A percentile compares a stretch with the other conserved stretches of the same genome.
phyloP scores from a whole-genome alignment of 2,888 invertebrate species.

The Caenorhabditis parvicauda region DNA sequence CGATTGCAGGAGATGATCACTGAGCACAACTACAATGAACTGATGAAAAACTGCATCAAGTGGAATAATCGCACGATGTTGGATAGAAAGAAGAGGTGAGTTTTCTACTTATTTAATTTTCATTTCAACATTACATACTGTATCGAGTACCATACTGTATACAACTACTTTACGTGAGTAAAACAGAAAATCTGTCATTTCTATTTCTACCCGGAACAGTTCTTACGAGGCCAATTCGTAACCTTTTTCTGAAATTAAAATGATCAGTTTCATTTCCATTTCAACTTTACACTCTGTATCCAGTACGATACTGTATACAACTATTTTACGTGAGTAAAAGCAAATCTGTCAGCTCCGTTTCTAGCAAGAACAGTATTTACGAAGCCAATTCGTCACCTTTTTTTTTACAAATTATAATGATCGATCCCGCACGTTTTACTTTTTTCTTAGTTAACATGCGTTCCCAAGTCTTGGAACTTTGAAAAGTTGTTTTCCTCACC shows the following conservation, averaged over 20 bases:
- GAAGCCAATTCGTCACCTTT: neutral
- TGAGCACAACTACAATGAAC: constrained; percentile 54
- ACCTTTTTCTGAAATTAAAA: neutral
- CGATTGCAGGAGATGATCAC: constrained; percentile 35
- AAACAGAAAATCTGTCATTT: neutral
- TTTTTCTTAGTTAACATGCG: no score
- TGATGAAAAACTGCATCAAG: constrained; percentile 57
- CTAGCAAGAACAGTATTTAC: no score
- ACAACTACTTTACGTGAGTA: neutral
- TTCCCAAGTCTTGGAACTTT: no score
- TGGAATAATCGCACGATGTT: constrained; percentile 50
- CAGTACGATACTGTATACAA: neutral
- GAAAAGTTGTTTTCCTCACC: no score
- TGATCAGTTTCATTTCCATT: neutral
- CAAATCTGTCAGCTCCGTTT: neutral
- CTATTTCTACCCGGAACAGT: no score
- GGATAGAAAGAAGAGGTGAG: constrained; percentile 43
- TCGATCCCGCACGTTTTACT: no score
- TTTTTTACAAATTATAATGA: neutral
- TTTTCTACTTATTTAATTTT: neutral
- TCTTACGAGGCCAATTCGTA: neutral
- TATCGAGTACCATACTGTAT: neutral
- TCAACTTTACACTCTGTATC: neutral
- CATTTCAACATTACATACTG: neutral
- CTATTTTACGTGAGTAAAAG: neutral